Conservation (phyloP, 2,888 invertebrate species). For the Vandiemenella viatica region DNA sequence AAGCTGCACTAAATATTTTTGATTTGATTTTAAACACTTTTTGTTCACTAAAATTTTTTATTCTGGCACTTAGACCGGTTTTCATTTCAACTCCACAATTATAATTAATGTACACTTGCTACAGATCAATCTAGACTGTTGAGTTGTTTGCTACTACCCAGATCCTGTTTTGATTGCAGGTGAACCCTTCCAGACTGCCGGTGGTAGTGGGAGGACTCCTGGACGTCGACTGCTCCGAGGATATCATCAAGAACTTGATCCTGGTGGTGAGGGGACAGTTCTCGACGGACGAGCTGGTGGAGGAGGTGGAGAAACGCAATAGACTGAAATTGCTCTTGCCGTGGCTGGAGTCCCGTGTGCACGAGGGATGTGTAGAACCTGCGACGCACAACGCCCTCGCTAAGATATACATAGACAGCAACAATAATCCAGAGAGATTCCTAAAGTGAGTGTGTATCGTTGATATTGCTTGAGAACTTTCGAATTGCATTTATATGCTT, state of each 20-base stretch:
- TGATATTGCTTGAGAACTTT: no score
- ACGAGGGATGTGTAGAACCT: conserved; percentile 92
- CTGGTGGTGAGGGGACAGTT: conserved; percentile 95
- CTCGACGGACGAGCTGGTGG: conserved; percentile 95
- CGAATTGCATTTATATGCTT: no score
- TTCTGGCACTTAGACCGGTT: no score
- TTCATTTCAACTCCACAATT: no score
- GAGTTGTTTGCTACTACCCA: not conserved
- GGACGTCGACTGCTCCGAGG: conserved; percentile 97
- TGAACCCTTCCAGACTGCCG: conserved; percentile 93
- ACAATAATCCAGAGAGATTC: conserved; percentile 97
- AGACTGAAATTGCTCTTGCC: conserved; percentile 86
- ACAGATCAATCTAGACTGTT: not conserved
- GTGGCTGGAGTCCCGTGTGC: conserved; percentile 94
- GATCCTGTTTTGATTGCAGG: conserved; percentile 32
- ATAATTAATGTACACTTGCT: not conserved
- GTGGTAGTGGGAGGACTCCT: conserved; percentile 94
- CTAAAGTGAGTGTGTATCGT: conserved; percentile 38
- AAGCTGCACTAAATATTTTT: no score
- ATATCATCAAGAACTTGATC: conserved; percentile 97
- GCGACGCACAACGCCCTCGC: conserved; percentile 99
- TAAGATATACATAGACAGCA: conserved; percentile 98
- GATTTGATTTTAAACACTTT: no score
- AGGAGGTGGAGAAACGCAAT: conserved; percentile 88
- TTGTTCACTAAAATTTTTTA: no score